phyloP scores from a whole-genome alignment of 53 echinoderm and acorn worm genomes.

The Arbacia lixula region DNA sequence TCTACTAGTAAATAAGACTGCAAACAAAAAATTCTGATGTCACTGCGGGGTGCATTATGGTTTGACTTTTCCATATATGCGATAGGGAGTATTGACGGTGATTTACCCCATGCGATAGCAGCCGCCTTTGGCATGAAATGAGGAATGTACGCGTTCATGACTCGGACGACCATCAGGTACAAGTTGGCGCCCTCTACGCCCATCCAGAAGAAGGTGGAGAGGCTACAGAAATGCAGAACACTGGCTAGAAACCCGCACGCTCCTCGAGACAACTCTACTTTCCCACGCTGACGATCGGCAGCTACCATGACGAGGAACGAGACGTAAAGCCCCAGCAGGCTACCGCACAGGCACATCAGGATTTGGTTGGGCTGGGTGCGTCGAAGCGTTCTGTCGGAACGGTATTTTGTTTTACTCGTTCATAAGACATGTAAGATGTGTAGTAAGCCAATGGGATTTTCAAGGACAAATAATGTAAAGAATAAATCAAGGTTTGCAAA shows the following conservation, averaged over 20 bases:
- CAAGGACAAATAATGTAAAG: too few species aligned
- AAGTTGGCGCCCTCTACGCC: slow-evolving; percentile 72
- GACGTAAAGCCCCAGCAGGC: slow-evolving; percentile 67
- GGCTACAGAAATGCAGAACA: slow-evolving; percentile 45
- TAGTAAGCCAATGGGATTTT: too few species aligned
- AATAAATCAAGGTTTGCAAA: too few species aligned
- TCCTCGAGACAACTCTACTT: slow-evolving; percentile 9
- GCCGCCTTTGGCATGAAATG: slow-evolving; percentile 59
- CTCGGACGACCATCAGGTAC: slow-evolving; percentile 67
- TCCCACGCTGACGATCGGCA: slow-evolving; percentile 33
- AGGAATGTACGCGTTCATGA: slow-evolving; percentile 64
- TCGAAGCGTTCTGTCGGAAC: slow-evolving; percentile 67
- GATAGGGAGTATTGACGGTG: too few species aligned
- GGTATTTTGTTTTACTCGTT: too few species aligned
- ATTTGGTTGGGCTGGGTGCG: slow-evolving; percentile 66
- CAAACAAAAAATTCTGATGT: too few species aligned
- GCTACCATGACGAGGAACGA: slow-evolving; percentile 73
- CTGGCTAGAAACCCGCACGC: slow-evolving; percentile 74
- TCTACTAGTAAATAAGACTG: too few species aligned
- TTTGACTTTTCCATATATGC: too few species aligned
- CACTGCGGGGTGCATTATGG: too few species aligned
- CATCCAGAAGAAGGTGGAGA: slow-evolving; percentile 78
- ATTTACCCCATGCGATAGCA: slow-evolving; percentile 62
- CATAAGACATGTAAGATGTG: too few species aligned
- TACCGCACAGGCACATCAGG: slow-evolving; percentile 70